Conservation (phyloP, 2,797 vertebrate genomes). For the Gymnothorax javanicus region DNA sequence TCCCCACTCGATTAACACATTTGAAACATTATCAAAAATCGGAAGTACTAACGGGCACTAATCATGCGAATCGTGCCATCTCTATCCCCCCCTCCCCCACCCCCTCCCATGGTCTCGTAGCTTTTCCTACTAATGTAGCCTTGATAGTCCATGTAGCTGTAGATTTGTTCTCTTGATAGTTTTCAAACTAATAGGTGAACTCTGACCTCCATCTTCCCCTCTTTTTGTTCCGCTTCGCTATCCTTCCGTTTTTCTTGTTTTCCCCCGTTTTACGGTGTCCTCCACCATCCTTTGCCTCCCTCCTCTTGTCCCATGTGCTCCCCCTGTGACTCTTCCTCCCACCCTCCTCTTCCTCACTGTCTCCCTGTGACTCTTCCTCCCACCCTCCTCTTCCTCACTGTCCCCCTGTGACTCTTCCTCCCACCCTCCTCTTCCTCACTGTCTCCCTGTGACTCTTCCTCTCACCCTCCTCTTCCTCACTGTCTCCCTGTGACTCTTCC, state of each 20-base stretch:
- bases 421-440: slow-evolving; percentile 58
- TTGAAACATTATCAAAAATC: not conserved
- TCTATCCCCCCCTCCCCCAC: slow-evolving; percentile 7
- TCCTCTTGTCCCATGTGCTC: slow-evolving; percentile 49
- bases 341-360: too few species aligned
- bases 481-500: slow-evolving; percentile 51
- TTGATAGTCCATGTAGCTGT: slow-evolving; percentile 19
- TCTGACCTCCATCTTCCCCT: slow-evolving; percentile 40
- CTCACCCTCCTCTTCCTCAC: slow-evolving; percentile 58
- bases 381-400: slow-evolving; percentile 57
- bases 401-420: slow-evolving; percentile 53
- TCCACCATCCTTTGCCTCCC: slow-evolving; percentile 30
- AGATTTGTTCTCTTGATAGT: slow-evolving; percentile 38
- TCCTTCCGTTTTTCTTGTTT: slow-evolving; percentile 55
- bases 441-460: slow-evolving; percentile 52
- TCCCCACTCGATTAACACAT: not conserved
- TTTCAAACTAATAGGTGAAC: slow-evolving; percentile 49
- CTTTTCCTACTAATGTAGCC: slow-evolving; percentile 39
- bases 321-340: slow-evolving; percentile 19
- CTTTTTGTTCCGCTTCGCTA: slow-evolving; percentile 59
- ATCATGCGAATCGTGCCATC: slow-evolving; percentile 32
- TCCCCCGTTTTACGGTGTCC: slow-evolving; percentile 26
- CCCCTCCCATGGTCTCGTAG: slow-evolving; percentile 27
- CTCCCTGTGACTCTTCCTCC: slow-evolving; percentile 52
- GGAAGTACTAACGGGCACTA: slow-evolving; percentile 44